Evolutionary conservation across 2,113 vertebrate species (phyloP).

Genomic region (Indicator indicator): DNA sequence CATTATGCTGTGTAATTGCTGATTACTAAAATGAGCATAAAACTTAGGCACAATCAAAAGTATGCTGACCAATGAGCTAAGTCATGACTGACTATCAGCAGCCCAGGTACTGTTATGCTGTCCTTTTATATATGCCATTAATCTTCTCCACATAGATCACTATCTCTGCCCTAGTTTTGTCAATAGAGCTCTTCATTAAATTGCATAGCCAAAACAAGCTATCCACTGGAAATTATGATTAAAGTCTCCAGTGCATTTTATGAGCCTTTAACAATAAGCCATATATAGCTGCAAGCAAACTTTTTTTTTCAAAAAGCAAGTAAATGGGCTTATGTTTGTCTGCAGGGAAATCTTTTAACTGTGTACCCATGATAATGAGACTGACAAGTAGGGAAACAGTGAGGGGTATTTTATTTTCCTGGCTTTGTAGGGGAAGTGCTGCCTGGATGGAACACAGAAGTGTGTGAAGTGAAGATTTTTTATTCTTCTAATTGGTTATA

Average conservation of each 20-base stretch:
- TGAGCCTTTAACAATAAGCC: background rate
- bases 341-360: background rate
- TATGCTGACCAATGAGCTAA: background rate
- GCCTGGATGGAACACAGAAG: background rate
- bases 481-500: conserved; percentile 5
- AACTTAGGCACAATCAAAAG: background rate
- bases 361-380: background rate
- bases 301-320: background rate
- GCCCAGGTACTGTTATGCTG: background rate
- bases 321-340: background rate
- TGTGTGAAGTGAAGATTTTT: background rate
- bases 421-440: background rate
- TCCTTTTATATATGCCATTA: background rate
- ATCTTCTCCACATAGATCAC: background rate
- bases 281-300: background rate
- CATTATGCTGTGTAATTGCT: background rate
- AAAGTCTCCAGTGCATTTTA: background rate
- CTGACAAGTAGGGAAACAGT: background rate
- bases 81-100: background rate
- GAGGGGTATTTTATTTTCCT: background rate
- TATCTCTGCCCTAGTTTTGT: background rate
- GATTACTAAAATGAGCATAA: background rate
- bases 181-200: background rate
- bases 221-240: background rate
- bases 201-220: background rate